A percentile compares a stretch with the other conserved stretches of the same genome.
These are phyloP conservation scores for Leucoraja ocellata DNA, from an alignment of 2,797 vertebrate species.

Conservation along the genomic window DNA sequence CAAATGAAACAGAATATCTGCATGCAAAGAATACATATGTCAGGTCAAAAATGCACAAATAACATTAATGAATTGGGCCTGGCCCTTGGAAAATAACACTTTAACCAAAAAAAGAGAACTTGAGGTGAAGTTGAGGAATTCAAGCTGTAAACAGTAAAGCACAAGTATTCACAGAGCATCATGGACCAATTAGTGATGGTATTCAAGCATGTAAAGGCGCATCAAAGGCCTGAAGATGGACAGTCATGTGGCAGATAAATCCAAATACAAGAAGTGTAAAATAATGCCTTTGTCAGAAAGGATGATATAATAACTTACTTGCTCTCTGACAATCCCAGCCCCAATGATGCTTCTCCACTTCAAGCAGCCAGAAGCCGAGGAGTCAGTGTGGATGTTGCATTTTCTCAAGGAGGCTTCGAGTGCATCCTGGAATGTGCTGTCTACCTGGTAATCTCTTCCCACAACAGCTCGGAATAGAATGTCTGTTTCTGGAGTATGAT, in stretches of 20 bases:
- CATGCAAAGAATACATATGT: background rate
- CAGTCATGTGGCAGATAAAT: background rate
- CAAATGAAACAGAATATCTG: background rate
- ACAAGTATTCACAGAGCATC: background rate
- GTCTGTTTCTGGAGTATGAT: too few species aligned
- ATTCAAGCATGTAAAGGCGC: background rate
- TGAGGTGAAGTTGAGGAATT: background rate
- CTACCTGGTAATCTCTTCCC: too few species aligned
- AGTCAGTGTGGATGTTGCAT: too few species aligned
- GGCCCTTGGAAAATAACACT: background rate
- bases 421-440: too few species aligned
- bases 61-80: background rate
- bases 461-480: too few species aligned
- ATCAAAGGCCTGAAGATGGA: background rate
- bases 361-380: too few species aligned
- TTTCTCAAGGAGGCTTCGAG: too few species aligned
- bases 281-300: too few species aligned
- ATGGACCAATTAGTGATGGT: background rate
- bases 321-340: too few species aligned
- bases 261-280: too few species aligned
- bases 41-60: background rate
- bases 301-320: too few species aligned
- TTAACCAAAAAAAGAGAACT: background rate
- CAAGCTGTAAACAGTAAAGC: background rate
- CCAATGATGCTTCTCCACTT: too few species aligned